Evolutionary conservation across 2,888 invertebrate genomes (phyloP), one percentile per base, ranked within the genome.

Genomic region (Catocala sponsa): DNA sequence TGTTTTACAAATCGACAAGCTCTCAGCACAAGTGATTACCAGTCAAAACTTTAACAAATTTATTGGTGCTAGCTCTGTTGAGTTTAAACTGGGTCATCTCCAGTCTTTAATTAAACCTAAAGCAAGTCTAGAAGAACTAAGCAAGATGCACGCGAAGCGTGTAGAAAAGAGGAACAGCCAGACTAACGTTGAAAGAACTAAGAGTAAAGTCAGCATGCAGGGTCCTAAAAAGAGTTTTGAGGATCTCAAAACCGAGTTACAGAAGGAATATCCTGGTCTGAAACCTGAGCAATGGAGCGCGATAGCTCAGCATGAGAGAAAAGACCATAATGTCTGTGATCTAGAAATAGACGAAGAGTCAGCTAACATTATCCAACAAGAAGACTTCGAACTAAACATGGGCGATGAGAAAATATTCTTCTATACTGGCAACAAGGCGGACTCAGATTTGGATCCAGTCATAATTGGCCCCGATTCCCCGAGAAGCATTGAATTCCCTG

Each of bases 1-100:
- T 0, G 89, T 91, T 0, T 59, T 94, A 6, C 94, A 94, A 71
- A 94, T 94, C 0, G 94, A 94, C 33, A 92, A 91, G 54, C 70
- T 93, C 0, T 94, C 93, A 0, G 94, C 94, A 0, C 87, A 91
- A 78, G 87, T 94, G 0, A 94, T 94, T 1, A 82, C 83, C 0
- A 79, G 82, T 25, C 74, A 77, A 0, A 74, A 76, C 38, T 94
- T 94, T 57, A 89, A 91, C 46, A 88, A 84, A 57, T 68, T 69
- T 0, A 79, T 94, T 0, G 90, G 79, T 0, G 59, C 70, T 0
- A 85, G 72, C 46, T 62, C 78, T 0, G 90, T 89, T 0, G 83
- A 88, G 1, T 93, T 94, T 54, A 89, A 89, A 64, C 74, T 94
- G 11, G 93, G 93, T 1, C 92, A 92, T 74, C 73, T 93, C 10